phyloP scores from a whole-genome alignment of 1,140 invertebrate species.

The Rhyacophila brunnea region DNA sequence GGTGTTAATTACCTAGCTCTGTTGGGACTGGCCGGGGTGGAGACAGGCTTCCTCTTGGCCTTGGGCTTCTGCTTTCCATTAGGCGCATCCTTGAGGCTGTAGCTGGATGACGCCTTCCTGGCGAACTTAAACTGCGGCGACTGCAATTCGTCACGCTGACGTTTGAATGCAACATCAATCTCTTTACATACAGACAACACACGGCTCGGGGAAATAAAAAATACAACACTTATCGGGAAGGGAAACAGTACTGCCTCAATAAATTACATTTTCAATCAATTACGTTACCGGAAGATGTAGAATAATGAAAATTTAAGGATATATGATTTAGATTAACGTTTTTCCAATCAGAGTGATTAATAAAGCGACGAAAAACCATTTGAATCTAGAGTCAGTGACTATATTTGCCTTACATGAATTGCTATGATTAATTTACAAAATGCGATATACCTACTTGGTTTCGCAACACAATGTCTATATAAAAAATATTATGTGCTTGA shows the following conservation, averaged over 20 bases:
- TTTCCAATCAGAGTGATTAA: too few species aligned
- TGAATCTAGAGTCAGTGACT: too few species aligned
- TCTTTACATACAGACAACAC: constrained; percentile 34
- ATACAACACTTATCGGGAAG: neutral
- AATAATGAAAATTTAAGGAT: too few species aligned
- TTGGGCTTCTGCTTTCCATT: constrained; percentile 83
- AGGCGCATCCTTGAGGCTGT: constrained; percentile 89
- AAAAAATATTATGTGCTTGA: too few species aligned
- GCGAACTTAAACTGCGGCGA: constrained; percentile 96
- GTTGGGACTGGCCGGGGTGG: constrained; percentile 91
- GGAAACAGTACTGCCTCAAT: neutral
- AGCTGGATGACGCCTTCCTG: constrained; percentile 93
- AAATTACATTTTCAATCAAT: too few species aligned
- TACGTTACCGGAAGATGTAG: too few species aligned
- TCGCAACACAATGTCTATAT: too few species aligned
- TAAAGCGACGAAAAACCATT: too few species aligned
- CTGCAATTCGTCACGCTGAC: constrained; percentile 73
- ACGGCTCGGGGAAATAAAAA: constrained; percentile 7
- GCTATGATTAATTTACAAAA: too few species aligned
- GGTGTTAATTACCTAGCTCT: constrained; percentile 60
- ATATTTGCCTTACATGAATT: too few species aligned
- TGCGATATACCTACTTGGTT: too few species aligned
- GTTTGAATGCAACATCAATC: constrained; percentile 42
- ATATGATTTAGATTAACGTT: too few species aligned
- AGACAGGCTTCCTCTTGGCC: constrained; percentile 83